Evolutionary conservation across 1,140 invertebrate species (phyloP).

Genomic region (Laupala kohalensis): DNA sequence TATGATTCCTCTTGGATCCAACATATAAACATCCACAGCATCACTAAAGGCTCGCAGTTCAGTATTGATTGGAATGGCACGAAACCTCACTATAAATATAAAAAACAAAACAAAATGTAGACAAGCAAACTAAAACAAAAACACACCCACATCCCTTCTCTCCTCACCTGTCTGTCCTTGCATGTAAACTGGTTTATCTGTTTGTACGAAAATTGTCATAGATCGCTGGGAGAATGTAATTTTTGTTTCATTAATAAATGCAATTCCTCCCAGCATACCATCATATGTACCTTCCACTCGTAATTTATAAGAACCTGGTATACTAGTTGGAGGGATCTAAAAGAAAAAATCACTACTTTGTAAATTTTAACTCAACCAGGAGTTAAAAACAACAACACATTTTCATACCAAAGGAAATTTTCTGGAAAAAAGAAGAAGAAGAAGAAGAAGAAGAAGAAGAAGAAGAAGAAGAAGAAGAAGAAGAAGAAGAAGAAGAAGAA

Average conservation of each 20-base stretch:
- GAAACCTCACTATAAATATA: constrained; percentile 55
- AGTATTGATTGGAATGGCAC: constrained; percentile 79
- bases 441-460: no score
- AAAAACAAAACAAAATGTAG: not conserved
- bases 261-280: constrained; percentile 65
- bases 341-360: constrained; percentile 11
- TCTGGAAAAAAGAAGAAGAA: no score
- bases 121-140: not conserved
- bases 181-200: constrained; percentile 90
- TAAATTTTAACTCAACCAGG: not conserved
- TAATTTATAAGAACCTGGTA: constrained; percentile 68
- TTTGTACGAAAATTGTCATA: constrained; percentile 90
- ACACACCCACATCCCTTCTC: not conserved
- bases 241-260: constrained; percentile 69
- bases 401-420: not conserved
- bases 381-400: not conserved
- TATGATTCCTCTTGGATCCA: constrained; percentile 73
- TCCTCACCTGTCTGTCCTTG: constrained; percentile 66
- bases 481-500: no score
- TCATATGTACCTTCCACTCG: constrained; percentile 80
- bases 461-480: no score
- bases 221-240: constrained; percentile 73
- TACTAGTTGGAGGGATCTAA: constrained; percentile 67
- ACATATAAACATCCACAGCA: constrained; percentile 77
- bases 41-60: constrained; percentile 75